These are phyloP conservation scores for Pogonocherus hispidulus DNA, from an alignment of 2,888 invertebrate species.

Conservation along the genomic window DNA sequence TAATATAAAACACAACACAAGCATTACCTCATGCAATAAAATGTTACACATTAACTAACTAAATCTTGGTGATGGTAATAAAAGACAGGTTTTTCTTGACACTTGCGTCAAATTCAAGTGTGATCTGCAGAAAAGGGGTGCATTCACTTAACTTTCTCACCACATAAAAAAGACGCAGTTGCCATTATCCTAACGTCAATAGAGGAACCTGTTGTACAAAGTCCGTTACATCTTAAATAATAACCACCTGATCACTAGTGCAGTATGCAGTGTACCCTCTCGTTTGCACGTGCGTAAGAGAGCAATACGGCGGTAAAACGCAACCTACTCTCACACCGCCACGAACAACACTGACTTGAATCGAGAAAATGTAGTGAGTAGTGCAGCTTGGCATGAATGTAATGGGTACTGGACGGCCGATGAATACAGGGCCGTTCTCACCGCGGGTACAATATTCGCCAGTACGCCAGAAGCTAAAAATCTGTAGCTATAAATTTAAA, in stretches of 20 bases:
- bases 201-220: slow-evolving; percentile 20
- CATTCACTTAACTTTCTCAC: slow-evolving; percentile 17
- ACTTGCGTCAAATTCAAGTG: slow-evolving; percentile 1
- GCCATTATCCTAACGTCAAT: slow-evolving; percentile 9
- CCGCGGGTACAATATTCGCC: too few relatives aligned
- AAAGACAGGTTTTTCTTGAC: slow-evolving; percentile 24
- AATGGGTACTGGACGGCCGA: slow-evolving; percentile 13
- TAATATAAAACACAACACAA: slow-evolving; percentile 10
- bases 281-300: slow-evolving; percentile 42
- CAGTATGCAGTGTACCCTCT: neutral
- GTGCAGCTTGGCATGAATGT: slow-evolving; percentile 36
- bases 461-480: too few relatives aligned
- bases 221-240: slow-evolving; percentile 6
- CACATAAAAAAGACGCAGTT: slow-evolving; percentile 6
- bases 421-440: too few relatives aligned
- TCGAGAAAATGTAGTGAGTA: slow-evolving; percentile 22
- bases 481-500: too few relatives aligned
- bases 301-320: slow-evolving; percentile 10
- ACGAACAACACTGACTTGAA: slow-evolving; percentile 41
- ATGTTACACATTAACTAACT: slow-evolving; percentile 14
- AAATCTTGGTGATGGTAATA: neutral
- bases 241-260: slow-evolving; percentile 7
- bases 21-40: slow-evolving; percentile 12
- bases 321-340: slow-evolving; percentile 31
- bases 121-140: slow-evolving; percentile 18